A percentile compares a stretch with the other conserved stretches of the same genome.
phyloP scores from a whole-genome alignment of 2,797 vertebrate species.

The Silurus aristotelis region DNA sequence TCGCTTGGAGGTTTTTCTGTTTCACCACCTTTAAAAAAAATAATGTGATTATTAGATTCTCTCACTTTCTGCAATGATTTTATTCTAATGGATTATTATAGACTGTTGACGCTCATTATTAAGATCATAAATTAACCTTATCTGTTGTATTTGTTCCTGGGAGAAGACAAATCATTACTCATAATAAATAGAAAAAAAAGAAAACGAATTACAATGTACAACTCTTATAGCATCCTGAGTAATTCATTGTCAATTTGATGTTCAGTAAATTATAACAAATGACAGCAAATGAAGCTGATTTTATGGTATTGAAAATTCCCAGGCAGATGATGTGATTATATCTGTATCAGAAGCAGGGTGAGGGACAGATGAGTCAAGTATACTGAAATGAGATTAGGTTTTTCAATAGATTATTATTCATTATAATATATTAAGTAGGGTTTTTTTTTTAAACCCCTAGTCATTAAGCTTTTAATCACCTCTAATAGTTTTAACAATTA shows the following conservation, averaged over 20 bases:
- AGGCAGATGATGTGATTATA: constrained; percentile 78
- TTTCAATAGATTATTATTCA: not conserved
- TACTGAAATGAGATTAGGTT: constrained; percentile 63
- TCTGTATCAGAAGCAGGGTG: constrained; percentile 37
- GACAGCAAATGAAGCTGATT: constrained; percentile 84
- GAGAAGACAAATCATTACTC: not conserved
- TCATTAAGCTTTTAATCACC: constrained; percentile 17
- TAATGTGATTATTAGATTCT: not conserved
- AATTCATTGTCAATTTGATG: constrained; percentile 72
- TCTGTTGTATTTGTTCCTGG: not conserved
- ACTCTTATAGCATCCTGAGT: constrained; percentile 50
- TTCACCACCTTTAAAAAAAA: not conserved
- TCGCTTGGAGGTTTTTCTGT: not conserved
- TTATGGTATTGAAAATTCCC: constrained; percentile 75
- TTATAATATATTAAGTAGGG: constrained; percentile 44
- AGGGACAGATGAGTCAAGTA: constrained; percentile 34
- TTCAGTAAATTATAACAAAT: constrained; percentile 76
- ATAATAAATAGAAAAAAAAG: too few relatives aligned
- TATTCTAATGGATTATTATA: not conserved
- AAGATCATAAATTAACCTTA: not conserved
- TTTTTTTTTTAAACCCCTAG: constrained; percentile 14
- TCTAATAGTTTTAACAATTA: constrained; percentile 28
- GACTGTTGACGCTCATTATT: not conserved
- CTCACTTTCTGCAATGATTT: not conserved
- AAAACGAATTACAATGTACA: not conserved